Evolutionary conservation across 2,888 invertebrate species (phyloP), one percentile per base, ranked within the genome.

Genomic region (Thereva nobilitata): DNA sequence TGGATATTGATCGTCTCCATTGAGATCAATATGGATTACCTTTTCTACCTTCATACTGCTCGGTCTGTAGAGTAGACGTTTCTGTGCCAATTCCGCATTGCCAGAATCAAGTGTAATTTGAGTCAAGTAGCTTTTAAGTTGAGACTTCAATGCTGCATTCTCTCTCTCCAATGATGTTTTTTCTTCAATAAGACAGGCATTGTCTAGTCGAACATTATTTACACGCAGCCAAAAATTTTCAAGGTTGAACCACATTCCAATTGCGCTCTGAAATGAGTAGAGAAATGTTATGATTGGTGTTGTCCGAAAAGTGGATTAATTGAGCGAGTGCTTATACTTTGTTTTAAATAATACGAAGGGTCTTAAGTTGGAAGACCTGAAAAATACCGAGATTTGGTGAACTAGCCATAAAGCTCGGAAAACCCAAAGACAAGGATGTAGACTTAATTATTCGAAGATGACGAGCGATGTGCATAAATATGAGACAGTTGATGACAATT

Each of bases 181-280:
- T 50, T 79, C 77, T 56, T 79, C 83, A 69, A 74, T 80, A 66
- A 85, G 76, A 6, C 82, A 83, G 38, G 83, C 80, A 54, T 82
- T 83, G 73, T 85, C 87, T 52, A 86, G 77, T 23, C 83, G 73
- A 2, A 84, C 84, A 69, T 84, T 82, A 75, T 86, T 87, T 66
- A 83, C 85, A 8, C 86, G 83, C 67, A 84, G 80, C 85, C 92
- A 86, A 75, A 92, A 91, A 72, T 87, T 87, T 70, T 89, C 88
- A 82, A 92, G 81, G 76, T 86, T 85, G 9, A 82, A 82, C 74
- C 86, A 85, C 56, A 84, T 82, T 53, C 82, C 84, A 70, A 83
- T 83, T 73, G 80, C 82, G 12, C 80, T 76, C 84, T 86, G 70
- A 2, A 61, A 44, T 9, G 35, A 49, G 35, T 55, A 41, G 5